phyloP scores from a whole-genome alignment of 2,113 vertebrate genomes.

The Sphyrna mokarran region DNA sequence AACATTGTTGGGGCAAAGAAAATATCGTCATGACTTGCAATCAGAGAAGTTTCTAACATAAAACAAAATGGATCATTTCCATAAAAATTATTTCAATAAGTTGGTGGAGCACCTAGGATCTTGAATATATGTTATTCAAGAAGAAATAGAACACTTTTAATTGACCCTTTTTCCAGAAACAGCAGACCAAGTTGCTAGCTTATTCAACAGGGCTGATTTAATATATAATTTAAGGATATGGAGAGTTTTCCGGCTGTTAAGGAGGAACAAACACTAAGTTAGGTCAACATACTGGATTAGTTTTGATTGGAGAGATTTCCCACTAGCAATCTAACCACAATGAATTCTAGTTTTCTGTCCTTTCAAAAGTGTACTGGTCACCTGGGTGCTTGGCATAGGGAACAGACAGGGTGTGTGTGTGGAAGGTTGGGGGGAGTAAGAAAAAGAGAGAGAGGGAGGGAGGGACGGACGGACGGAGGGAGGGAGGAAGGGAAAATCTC shows the following conservation, averaged over 20 bases:
- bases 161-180: neutral
- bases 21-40: neutral
- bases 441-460: too few species aligned
- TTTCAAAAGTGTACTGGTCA: too few species aligned
- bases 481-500: too few species aligned
- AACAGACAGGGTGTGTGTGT: too few species aligned
- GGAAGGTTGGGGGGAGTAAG: too few species aligned
- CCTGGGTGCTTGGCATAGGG: too few species aligned
- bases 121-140: neutral
- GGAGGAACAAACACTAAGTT: neutral
- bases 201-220: neutral
- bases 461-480: too few species aligned
- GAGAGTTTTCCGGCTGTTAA: neutral
- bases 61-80: neutral
- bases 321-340: too few species aligned
- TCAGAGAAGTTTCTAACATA: neutral
- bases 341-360: too few species aligned
- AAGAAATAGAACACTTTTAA: neutral
- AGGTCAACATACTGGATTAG: neutral
- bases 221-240: neutral
- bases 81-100: neutral
- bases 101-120: neutral
- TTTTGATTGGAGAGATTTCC: neutral
- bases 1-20: neutral
- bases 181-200: neutral